Base-by-base conservation (phyloP, 2,888 invertebrate species). In the Smittia sp. region DNA sequence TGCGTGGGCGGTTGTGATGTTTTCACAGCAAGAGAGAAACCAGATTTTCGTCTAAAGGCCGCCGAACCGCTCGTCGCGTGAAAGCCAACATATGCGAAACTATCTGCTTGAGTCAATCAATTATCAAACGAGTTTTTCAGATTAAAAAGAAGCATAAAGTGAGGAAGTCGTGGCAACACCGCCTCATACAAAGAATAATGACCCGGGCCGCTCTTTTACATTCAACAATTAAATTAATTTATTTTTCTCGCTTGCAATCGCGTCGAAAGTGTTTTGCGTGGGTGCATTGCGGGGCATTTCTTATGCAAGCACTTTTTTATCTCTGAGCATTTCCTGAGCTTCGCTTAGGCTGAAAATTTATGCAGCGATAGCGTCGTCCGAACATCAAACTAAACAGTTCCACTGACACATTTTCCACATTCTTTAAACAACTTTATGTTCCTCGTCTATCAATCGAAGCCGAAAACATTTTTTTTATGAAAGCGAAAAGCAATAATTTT, bases 401-500 rank as follows among this genome's bases (percentile, higher is more conserved):
- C 15, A 52, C 52, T 52, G 52, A 52, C 52, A 52, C 52, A 52
- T 52, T 52, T 52, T 52, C 15, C 7, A 52, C 52, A 52, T 52
- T 52, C 52, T 52, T 52, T 52, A 15, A 13, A 52, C 4, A n/a
- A n/a, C 15, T 3, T 15, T 52, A 7, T 52, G n/a, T n/a, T n/a
- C 15, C 15, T 52, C 15, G 15, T 52, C 15, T 52, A 52, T 15
- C 7, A 52, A 52, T n/a, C 11, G 15, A 52, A 52, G 7, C 15
- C 15, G 52, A 52, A 52, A 15, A n/a, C 52, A 13, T 3, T n/a
- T 13, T 3, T 52, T 52, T 52, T 52, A n/a, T 52, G 7, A 38
- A 38, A 38, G 11, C 38, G 38, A 11, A 38, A 38, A 38, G 11
- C 11, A 38, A 38, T 38, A 38, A 38, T 9, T 38, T 38, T 38